Evolutionary conservation across 2,113 vertebrate genomes (phyloP), one percentile per base, ranked within the genome.

Genomic region (Apus apus): DNA sequence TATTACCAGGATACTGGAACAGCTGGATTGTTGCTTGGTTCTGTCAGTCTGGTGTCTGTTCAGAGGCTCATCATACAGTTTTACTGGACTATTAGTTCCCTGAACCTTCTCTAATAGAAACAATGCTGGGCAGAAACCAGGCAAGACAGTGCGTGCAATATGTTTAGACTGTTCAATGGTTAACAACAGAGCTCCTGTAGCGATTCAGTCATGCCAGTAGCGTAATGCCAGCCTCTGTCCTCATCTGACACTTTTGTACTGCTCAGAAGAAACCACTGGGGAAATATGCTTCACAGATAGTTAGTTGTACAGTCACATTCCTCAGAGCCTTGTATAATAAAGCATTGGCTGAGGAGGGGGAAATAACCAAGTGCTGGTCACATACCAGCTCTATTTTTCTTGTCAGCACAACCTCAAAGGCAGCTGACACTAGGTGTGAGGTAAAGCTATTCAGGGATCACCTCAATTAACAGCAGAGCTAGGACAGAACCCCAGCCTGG

Each of bases 221-320:
- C 81, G 34, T 68, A 89, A 90, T 61, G 85, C 88, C 57, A 75
- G 65, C 73, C 86, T 81, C 94, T 97, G 92, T 96, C 93, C 92
- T 96, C 88, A 78, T 90, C 93, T 97, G 94, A 95, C 96, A 88
- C 92, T 81, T 95, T 16, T 1, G 6, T 56, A 70, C 68, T 76
- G 79, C 93, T 92, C 1, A 0, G 57, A 75, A 84, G 73, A 85
- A 94, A 78, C 92, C 80, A 1, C 93, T 95, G 92, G 96, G 92
- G 93, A 96, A 97, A 95, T 95, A 87, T 2, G 66, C 83, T 96
- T 94, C 90, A 86, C 83, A 96, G 93, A 86, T 57, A 70, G 75
- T 87, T 91, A 71, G 60, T 11, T 68, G 76, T 65, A 78, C 61
- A 84, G 62, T n/a, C 66, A 46, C 54, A 68, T 84, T 40, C 87